Conservation (phyloP, 2,797 vertebrate genomes). For the Clarias laeviceps region DNA sequence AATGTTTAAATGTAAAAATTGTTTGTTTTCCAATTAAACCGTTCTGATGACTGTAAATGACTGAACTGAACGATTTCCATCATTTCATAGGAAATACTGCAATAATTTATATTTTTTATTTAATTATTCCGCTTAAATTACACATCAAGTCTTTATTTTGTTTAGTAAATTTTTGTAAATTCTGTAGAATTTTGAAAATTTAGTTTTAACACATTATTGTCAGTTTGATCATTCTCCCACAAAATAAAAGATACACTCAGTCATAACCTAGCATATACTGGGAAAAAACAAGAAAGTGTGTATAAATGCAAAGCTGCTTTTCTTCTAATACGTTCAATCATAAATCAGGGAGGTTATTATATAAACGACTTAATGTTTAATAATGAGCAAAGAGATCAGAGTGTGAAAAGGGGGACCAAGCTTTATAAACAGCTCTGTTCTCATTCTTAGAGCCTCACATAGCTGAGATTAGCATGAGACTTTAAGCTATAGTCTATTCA, state of each 20-base stretch:
- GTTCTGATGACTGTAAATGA: background rate
- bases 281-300: background rate
- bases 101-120: background rate
- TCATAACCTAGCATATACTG: background rate
- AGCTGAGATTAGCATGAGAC: constrained; percentile 35
- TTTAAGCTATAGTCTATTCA: constrained; percentile 40
- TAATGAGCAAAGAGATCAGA: constrained; percentile 16
- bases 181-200: background rate
- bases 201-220: background rate
- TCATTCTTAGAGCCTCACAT: constrained; percentile 24
- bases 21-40: background rate
- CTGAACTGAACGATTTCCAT: background rate
- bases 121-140: background rate
- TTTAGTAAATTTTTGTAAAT: background rate
- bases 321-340: background rate
- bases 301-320: background rate
- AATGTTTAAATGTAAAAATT: background rate
- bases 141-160: background rate
- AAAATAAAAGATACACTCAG: background rate
- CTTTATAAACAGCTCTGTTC: constrained; percentile 15
- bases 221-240: background rate
- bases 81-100: background rate
- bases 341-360: background rate
- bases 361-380: constrained; percentile 3
- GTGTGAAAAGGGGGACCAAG: background rate